A percentile compares a stretch with the other conserved stretches of the same genome.
These are phyloP conservation scores for Mesorhabditis spiculigera DNA, from an alignment of 2,888 invertebrate genomes.

Conservation along the genomic window DNA sequence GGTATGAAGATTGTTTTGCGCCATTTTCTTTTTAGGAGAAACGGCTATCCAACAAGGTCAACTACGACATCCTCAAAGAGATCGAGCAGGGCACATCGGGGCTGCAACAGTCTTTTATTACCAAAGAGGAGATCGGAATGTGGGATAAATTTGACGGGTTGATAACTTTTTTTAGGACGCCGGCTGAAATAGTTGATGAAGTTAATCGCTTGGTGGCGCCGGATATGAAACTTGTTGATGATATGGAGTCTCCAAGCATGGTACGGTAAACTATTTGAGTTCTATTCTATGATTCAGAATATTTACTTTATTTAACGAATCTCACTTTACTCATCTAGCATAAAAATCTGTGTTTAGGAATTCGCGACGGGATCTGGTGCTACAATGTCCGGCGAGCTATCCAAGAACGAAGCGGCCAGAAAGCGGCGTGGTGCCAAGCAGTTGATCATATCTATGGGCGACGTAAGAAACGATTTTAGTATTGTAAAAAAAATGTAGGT, in stretches of 20 bases:
- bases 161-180: background rate
- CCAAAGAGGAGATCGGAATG: background rate
- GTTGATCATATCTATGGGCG: too few species aligned
- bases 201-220: background rate
- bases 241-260: conserved; percentile 1
- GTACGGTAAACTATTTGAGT: background rate
- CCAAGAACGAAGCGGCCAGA: background rate
- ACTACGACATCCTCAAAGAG: conserved; percentile 80
- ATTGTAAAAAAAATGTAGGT: too few species aligned
- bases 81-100: conserved; percentile 16
- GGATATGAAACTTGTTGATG: conserved; percentile 3
- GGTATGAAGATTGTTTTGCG: conserved; percentile 15
- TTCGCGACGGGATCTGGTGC: background rate
- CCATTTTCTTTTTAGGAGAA: conserved; percentile 68
- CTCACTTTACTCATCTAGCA: background rate
- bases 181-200: background rate
- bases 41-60: conserved; percentile 91
- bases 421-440: background rate
- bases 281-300: background rate
- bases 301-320: background rate
- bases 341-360: background rate
- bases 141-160: background rate
- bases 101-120: background rate
- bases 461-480: too few species aligned
- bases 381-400: background rate